These are phyloP conservation scores for Pollachius pollachius DNA, from an alignment of 2,113 vertebrate species.

Conservation along the genomic window DNA sequence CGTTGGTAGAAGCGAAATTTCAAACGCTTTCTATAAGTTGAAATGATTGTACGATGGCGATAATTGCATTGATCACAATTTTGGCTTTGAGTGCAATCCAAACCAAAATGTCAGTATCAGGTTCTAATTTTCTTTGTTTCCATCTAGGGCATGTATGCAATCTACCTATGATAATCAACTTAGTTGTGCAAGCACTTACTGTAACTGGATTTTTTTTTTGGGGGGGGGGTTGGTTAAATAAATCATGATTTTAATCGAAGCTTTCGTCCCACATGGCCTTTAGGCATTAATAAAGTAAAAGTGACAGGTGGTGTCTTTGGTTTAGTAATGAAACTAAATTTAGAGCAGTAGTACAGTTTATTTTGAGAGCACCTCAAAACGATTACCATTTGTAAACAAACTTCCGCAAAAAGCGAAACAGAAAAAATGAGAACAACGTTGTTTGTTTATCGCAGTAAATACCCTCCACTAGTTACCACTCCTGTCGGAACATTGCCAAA, in stretches of 20 bases:
- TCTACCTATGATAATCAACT: constrained; percentile 41
- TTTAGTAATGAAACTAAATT: no score
- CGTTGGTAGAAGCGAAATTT: background rate
- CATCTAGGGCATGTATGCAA: constrained; percentile 59
- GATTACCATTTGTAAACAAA: no score
- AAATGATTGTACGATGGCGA: constrained; percentile 16
- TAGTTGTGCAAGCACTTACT: constrained; percentile 44
- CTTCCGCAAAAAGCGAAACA: no score
- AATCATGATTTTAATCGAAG: constrained; percentile 37
- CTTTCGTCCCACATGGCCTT: constrained; percentile 6
- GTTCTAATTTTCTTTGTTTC: constrained; percentile 22
- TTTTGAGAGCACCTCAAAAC: no score
- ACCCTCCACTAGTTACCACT: background rate
- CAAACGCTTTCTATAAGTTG: background rate
- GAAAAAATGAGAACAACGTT: no score
- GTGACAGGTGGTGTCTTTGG: no score
- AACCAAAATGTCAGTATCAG: constrained; percentile 22
- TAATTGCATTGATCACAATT: constrained; percentile 31
- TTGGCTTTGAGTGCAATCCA: constrained; percentile 24
- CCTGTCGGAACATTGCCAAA: background rate
- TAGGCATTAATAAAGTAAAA: no score
- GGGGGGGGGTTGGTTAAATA: constrained; percentile 25
- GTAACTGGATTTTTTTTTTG: constrained; percentile 21
- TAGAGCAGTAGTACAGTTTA: no score
- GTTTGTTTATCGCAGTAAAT: no score